A percentile compares a stretch with the other conserved stretches of the same genome.
phyloP scores from a whole-genome alignment of 1,140 invertebrate genomes.

The Eumeta japonica region DNA sequence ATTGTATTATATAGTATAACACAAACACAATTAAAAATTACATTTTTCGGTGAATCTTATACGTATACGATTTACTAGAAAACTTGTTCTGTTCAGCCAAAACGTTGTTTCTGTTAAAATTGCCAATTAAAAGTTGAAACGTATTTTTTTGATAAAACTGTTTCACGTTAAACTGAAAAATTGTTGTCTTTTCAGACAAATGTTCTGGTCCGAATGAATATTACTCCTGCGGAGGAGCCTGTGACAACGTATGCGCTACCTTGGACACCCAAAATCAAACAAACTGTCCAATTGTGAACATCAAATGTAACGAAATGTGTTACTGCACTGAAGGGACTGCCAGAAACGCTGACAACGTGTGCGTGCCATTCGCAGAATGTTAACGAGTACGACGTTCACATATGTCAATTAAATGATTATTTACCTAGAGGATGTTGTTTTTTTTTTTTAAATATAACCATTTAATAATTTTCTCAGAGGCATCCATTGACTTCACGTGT shows the following conservation, averaged over 20 bases:
- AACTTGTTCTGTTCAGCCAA: too few species aligned
- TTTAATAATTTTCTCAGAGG: too few species aligned
- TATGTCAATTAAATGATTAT: too few species aligned
- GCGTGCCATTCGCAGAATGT: conserved; percentile 38
- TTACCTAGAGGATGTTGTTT: too few species aligned
- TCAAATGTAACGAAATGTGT: conserved; percentile 52
- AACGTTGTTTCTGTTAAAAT: too few species aligned
- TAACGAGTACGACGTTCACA: too few species aligned
- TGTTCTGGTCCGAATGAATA: conserved; percentile 33
- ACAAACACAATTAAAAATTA: conserved; percentile 18
- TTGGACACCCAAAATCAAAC: conserved; percentile 33
- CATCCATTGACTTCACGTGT: too few species aligned
- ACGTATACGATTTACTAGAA: too few species aligned
- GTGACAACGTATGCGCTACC: conserved; percentile 53
- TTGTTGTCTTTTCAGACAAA: not conserved
- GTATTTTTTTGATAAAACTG: conserved; percentile 15
- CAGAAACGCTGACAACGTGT: conserved; percentile 29
- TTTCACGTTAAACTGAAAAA: conserved; percentile 9
- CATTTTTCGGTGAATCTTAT: too few species aligned
- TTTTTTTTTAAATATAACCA: too few species aligned
- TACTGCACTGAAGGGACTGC: conserved; percentile 55
- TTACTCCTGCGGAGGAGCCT: conserved; percentile 51
- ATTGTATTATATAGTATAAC: too few species aligned
- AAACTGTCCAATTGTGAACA: conserved; percentile 46
- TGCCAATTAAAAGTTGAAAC: too few species aligned